These are phyloP conservation scores for Thecophora atra DNA, from an alignment of 2,888 invertebrate species.

Conservation along the genomic window DNA sequence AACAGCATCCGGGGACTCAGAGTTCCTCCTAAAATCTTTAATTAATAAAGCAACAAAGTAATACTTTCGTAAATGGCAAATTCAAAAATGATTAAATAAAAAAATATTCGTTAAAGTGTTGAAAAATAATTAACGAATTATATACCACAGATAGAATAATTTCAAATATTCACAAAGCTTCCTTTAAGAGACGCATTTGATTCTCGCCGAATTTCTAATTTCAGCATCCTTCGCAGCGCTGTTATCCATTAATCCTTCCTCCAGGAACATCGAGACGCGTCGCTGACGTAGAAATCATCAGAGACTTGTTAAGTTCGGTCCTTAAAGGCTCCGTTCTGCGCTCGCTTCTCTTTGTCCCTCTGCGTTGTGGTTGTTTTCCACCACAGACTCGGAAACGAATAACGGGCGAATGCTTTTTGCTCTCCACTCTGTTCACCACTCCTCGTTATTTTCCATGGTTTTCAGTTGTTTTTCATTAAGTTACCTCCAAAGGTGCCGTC, in stretches of 20 bases:
- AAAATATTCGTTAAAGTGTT: too few species aligned
- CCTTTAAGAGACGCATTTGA: constrained; percentile 4
- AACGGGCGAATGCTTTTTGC: not conserved
- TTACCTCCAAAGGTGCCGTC: not conserved
- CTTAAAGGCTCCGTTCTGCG: not conserved
- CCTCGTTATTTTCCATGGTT: not conserved
- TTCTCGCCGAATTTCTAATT: constrained; percentile 16
- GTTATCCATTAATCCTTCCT: constrained; percentile 8
- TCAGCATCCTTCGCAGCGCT: not conserved
- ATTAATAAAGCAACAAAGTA: too few species aligned
- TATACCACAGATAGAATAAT: not conserved
- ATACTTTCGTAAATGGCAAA: too few species aligned
- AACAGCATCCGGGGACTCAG: too few species aligned
- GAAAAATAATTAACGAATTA: too few species aligned
- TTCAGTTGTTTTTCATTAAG: constrained; percentile 12
- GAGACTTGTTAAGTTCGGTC: not conserved
- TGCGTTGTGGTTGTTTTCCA: not conserved
- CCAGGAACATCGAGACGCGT: constrained; percentile 8
- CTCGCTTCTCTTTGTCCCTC: not conserved
- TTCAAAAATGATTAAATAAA: too few species aligned
- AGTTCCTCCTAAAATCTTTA: too few species aligned
- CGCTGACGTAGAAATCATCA: not conserved
- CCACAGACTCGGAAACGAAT: not conserved
- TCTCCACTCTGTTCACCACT: not conserved
- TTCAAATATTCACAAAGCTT: not conserved